These are phyloP conservation scores for Pongo pygmaeus DNA, from an alignment of 2,113 vertebrate genomes.

Conservation along the genomic window DNA sequence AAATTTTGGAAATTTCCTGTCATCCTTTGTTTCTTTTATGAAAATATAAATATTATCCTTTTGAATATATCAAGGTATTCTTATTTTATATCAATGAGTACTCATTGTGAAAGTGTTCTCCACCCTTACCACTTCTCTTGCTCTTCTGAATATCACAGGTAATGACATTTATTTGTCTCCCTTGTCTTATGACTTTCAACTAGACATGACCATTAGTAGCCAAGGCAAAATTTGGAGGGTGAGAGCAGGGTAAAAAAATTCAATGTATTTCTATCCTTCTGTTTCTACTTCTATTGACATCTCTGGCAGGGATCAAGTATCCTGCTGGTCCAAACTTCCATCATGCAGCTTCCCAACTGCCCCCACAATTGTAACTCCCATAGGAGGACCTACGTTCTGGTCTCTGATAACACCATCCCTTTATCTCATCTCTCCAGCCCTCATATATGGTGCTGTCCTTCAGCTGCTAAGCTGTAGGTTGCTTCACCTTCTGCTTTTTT, in stretches of 20 bases:
- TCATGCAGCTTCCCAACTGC: background rate
- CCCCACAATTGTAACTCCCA: background rate
- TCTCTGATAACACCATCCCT: background rate
- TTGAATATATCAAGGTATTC: background rate
- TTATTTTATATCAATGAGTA: background rate
- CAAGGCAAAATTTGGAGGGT: background rate
- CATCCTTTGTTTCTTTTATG: slow-evolving; percentile 1
- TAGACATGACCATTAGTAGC: background rate
- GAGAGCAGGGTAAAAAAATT: background rate
- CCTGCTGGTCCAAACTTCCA: background rate
- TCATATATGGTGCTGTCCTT: background rate
- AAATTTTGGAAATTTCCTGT: background rate
- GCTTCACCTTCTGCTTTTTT: background rate
- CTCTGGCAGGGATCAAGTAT: background rate
- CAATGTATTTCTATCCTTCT: background rate
- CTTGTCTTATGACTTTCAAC: background rate
- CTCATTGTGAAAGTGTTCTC: background rate
- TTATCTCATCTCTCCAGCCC: background rate
- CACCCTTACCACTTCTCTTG: background rate
- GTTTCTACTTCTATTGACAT: background rate
- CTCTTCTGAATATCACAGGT: background rate
- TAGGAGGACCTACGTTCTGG: background rate
- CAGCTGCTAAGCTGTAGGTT: background rate
- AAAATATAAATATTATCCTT: background rate
- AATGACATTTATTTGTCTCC: background rate